phyloP scores from a whole-genome alignment of 2,797 vertebrate species.

The Sciurus carolinensis region DNA sequence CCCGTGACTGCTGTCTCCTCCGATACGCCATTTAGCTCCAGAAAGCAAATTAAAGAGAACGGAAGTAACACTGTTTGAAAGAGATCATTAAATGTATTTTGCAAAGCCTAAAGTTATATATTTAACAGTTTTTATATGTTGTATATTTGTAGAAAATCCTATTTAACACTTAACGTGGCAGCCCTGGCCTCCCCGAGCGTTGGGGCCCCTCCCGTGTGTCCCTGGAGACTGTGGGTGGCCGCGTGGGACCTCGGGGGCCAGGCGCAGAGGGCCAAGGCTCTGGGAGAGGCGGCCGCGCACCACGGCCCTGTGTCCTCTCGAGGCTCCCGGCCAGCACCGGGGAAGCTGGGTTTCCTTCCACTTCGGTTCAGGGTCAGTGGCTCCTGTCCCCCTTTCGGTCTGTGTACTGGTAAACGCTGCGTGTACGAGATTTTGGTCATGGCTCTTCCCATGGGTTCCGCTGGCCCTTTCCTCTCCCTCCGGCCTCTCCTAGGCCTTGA shows the following conservation, averaged over 20 bases:
- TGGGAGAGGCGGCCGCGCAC: slow-evolving; percentile 87
- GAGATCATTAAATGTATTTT: slow-evolving; percentile 99
- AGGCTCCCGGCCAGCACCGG: slow-evolving; percentile 91
- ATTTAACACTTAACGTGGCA: slow-evolving; percentile 96
- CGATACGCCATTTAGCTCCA: slow-evolving; percentile 91
- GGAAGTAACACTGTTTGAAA: slow-evolving; percentile 93
- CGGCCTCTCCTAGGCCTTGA: background rate
- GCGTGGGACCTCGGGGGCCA: background rate
- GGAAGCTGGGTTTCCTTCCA: slow-evolving; percentile 87
- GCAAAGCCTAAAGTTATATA: slow-evolving; percentile 99
- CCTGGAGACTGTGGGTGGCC: slow-evolving; percentile 82
- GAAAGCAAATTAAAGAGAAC: slow-evolving; percentile 90
- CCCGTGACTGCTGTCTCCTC: slow-evolving; percentile 90
- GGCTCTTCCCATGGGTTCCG: slow-evolving; percentile 89
- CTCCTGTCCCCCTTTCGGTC: slow-evolving; percentile 39
- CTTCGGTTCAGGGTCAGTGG: background rate
- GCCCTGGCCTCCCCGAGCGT: slow-evolving; percentile 92
- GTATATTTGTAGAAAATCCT: slow-evolving; percentile 99
- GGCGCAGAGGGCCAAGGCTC: slow-evolving; percentile 88
- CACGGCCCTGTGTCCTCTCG: slow-evolving; percentile 91
- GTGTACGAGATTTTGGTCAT: slow-evolving; percentile 92
- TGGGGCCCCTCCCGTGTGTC: slow-evolving; percentile 49
- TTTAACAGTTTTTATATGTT: slow-evolving; percentile 99
- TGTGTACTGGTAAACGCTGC: slow-evolving; percentile 90
- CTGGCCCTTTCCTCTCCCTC: background rate